Evolutionary conservation across 2,113 vertebrate genomes (phyloP), one percentile per base, ranked within the genome.

Genomic region (Nothoprocta perdicaria): DNA sequence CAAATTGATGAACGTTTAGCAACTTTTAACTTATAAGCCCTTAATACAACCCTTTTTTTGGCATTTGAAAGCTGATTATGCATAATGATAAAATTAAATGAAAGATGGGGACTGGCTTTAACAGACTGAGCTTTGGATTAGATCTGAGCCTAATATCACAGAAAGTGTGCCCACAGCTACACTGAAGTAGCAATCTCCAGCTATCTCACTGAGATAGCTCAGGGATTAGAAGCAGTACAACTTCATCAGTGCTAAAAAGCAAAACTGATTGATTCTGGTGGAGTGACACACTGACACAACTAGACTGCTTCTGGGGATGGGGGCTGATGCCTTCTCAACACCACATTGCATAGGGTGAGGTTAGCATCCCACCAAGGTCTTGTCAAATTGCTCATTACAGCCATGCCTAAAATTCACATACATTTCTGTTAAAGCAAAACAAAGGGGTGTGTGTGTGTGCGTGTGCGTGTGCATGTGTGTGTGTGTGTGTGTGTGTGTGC

Each of bases 301-400:
- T 46, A 9, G 3, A 38, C 27, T 76, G 10, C 11, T 69, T 41
- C 55, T 69, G 14, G 45, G 68, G 21, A 61, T 2, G 5, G 14
- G 31, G 58, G 16, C 31, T 7, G 6, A 29, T 53, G 29, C 9
- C 31, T 69, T 35, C 31, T 7, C 35, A 62, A 13, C 27, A 14
- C 33, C 55, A 22, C 0, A 0, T 33, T 27, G 33, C 22, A 45
- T 9, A 26, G 50, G 9, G 17, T 55, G 27, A 61, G 27, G 22
- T 52, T 38, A 38, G 40, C 7, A 78, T 76, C 46, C 45, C 8
- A 0, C 31, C 53, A n/a, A 17, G 21, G 33, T 71, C 43, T 38
- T 35, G 71, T 21, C 10, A 22, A 21, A 2, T 19, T 31, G 16
- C 12, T 81, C 26, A 38, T 65, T 12, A 61, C 7, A 66, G 22